Evolutionary conservation across 1,140 invertebrate species (phyloP).

Genomic region (Meloidogyne hapla): DNA sequence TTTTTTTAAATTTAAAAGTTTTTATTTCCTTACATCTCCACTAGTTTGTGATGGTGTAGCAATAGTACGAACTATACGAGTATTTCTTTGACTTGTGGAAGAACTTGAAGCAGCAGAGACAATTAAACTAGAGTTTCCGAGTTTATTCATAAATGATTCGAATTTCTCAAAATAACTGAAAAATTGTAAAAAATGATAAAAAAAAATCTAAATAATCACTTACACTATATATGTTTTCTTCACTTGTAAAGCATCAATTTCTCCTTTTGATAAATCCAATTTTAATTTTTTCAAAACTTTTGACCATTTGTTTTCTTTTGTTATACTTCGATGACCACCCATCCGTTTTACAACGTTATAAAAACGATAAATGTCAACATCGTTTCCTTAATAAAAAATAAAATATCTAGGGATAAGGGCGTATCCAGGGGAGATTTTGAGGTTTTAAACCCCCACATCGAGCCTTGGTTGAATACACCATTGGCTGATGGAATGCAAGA

Average conservation of each 20-base stretch:
- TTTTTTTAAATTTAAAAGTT: background rate
- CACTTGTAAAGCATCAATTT: constrained; percentile 30
- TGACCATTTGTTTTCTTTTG: constrained; percentile 31
- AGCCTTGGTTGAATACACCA: no score
- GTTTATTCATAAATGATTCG: constrained; percentile 41
- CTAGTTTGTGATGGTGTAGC: background rate
- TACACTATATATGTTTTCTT: constrained; percentile 37
- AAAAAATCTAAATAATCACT: no score
- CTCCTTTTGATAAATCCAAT: constrained; percentile 18
- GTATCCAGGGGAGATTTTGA: no score
- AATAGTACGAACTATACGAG: constrained; percentile 26
- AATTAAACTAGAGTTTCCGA: constrained; percentile 40
- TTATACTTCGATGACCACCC: constrained; percentile 39
- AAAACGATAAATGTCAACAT: constrained; percentile 42
- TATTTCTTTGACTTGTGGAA: constrained; percentile 23
- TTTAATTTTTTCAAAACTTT: constrained; percentile 31
- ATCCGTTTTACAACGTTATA: constrained; percentile 35
- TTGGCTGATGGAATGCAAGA: no score
- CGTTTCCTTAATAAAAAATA: constrained; percentile 23
- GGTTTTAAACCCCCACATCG: no score
- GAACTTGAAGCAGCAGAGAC: background rate
- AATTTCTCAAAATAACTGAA: constrained; percentile 45
- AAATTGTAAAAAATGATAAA: no score
- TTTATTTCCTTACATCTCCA: background rate
- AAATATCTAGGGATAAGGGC: no score